phyloP scores from a whole-genome alignment of 2,888 invertebrate species.

The Acanthosoma haemorrhoidale region DNA sequence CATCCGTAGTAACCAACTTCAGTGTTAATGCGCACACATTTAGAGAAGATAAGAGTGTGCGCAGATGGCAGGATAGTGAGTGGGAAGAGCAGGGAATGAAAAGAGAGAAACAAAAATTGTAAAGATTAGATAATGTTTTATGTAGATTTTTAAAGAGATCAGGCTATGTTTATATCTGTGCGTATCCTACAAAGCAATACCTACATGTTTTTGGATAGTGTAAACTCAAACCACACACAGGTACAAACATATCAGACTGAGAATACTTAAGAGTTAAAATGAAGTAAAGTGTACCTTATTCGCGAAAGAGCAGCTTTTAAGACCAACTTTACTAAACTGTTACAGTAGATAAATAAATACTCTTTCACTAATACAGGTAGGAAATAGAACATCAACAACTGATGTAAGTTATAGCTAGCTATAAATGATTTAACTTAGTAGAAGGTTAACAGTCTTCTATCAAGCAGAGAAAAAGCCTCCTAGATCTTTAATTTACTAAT shows the following conservation, averaged over 20 bases:
- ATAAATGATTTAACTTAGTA: constrained; percentile 27
- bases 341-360: background rate
- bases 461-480: constrained; percentile 17
- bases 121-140: constrained; percentile 29
- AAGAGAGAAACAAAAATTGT: constrained; percentile 31
- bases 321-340: background rate
- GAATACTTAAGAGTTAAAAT: constrained; percentile 23
- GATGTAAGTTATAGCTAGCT: constrained; percentile 25
- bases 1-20: constrained; percentile 99
- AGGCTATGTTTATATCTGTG: constrained; percentile 17
- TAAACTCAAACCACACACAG: constrained; percentile 4
- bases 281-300: constrained; percentile 9
- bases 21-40: constrained; percentile 42
- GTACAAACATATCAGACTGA: constrained; percentile 21
- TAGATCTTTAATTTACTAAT: background rate
- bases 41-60: constrained; percentile 41
- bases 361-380: constrained; percentile 11
- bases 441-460: constrained; percentile 23
- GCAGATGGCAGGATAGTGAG: constrained; percentile 27
- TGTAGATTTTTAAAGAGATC: constrained; percentile 20
- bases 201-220: background rate
- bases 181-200: background rate
- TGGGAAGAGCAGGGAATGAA: constrained; percentile 24
- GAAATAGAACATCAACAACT: constrained; percentile 21
- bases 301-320: background rate